Evolutionary conservation across 37 sponge, comb jelly and placozoan species (phyloP), one percentile per base, ranked within the genome.

Genomic region (Amphimedon queenslandica): DNA sequence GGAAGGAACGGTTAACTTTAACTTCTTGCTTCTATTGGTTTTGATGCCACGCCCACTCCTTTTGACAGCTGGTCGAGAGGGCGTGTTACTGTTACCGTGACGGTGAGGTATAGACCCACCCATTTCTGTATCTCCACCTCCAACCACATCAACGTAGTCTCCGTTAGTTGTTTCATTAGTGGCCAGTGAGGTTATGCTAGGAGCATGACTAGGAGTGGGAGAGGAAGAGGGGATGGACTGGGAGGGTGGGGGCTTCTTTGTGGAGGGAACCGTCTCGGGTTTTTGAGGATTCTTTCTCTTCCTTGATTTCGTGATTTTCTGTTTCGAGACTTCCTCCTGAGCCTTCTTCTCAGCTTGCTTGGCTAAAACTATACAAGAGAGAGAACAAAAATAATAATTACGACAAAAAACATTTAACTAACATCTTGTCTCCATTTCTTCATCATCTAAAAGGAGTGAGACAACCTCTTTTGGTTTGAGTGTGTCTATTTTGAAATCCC

Each of bases 381-480:
- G 33, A 31, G 37, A 39, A 51, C 23, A 67, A 11, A 10, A 36
- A 20, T 35, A 37, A 13, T 51, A 47, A 16, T 20, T n/a, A 55
- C 25, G 6, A 47, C 5, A 25, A 32, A 28, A 29, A 32, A 57
- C 10, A 13, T 18, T 29, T 18, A 4, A 64, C 90, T 83, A 55
- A 94, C 91, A 94, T 82, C 86, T 87, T 16, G 85, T 82, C 76
- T 96, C 94, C 84, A 96, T 87, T 42, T 96, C 97, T 1, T 80
- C 94, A 55, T 93, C 92, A 61, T 96, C 94, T 33, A 96, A 77
- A 13, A 96, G 77, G 0, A 96, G 87, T 0, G 97, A 96, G 21
- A 93, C 97, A 38, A 96, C 90, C 69, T 96, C 97, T 55, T 83
- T 93, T 32, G 96, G 82, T 42, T 96, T 96, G 41, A 96, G 81